Percentiles rank a stretch among this genome's conserved stretches.
Conservation (phyloP, 2,888 invertebrate species). For the Tyria jacobaeae region DNA sequence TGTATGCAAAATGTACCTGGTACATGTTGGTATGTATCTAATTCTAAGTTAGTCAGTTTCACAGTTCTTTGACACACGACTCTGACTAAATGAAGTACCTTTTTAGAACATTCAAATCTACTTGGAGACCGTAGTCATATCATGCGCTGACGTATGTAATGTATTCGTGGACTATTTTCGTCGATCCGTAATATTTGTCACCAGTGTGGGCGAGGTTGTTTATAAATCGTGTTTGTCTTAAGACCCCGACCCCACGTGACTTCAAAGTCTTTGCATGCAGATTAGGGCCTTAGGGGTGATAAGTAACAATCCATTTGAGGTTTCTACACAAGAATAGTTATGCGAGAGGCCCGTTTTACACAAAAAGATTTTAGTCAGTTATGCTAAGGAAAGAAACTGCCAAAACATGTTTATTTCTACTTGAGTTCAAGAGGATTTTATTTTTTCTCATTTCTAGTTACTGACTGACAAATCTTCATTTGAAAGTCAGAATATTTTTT, state of each 20-base stretch:
- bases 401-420: no score
- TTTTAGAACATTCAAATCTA: neutral
- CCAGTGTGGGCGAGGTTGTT: slow-evolving; percentile 12
- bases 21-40: no score
- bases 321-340: neutral
- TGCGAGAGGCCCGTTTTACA: no score
- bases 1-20: no score
- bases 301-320: neutral
- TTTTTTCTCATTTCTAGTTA: no score
- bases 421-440: no score
- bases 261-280: neutral
- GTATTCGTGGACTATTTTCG: slow-evolving; percentile 1
- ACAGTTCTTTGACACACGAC: no score
- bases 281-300: neutral
- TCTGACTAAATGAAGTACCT: neutral
- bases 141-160: neutral
- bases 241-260: neutral
- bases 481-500: no score
- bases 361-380: no score
- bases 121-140: slow-evolving; percentile 3
- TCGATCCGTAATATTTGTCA: slow-evolving; percentile 10
- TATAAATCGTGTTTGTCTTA: slow-evolving; percentile 7
- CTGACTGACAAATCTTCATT: no score
- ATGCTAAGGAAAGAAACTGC: no score
- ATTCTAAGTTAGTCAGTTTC: no score